Evolutionary conservation across 2,113 vertebrate genomes (phyloP), one percentile per base, ranked within the genome.

Genomic region (Alces alces): DNA sequence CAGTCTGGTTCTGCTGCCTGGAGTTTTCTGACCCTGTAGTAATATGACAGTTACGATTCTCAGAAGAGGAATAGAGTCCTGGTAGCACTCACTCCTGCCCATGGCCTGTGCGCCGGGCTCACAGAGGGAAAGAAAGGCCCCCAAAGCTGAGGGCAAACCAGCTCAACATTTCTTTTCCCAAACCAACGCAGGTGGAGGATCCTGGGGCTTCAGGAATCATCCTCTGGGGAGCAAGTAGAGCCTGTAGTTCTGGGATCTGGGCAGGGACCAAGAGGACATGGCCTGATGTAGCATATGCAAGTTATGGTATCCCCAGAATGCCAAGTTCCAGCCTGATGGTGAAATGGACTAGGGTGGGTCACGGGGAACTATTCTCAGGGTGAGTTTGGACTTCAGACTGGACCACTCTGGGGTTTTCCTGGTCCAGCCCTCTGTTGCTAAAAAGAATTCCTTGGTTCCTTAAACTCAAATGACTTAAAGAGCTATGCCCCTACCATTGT

Each of bases 1-100:
- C 78, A 76, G 86, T 30, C 39, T n/a, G 84, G n/a, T 86, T 79
- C 73, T 66, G 45, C 45, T 58, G 54, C 96, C 76, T 43, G 10
- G 11, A 28, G 60, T 73, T 95, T 82, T 83, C 89, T 64, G 76
- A 84, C 6, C 8, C 58, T 28, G 5, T 13, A 28, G 36, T 28
- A 89, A 93, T 15, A 9, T 25, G 70, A 66, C 76, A 64, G 9
- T 15, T 52, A 43, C 0, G 0, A 85, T n/a, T 87, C 82, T 89
- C 79, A 33, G 79, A 89, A 89, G 7, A 14, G 43, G 36, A 88
- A 6, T 9, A 12, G 55, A 11, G 55, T n/a, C 60, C 36, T 2
- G 8, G 6, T 2, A 45, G 64, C n/a, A 15, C 27, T 55, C 25
- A 23, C 47, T 96, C 58, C 89, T 76, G 45, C 16, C 73, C 12